Evolutionary conservation across 2,888 invertebrate genomes (phyloP), one percentile per base, ranked within the genome.

Genomic region (Drosophila multiciliata): DNA sequence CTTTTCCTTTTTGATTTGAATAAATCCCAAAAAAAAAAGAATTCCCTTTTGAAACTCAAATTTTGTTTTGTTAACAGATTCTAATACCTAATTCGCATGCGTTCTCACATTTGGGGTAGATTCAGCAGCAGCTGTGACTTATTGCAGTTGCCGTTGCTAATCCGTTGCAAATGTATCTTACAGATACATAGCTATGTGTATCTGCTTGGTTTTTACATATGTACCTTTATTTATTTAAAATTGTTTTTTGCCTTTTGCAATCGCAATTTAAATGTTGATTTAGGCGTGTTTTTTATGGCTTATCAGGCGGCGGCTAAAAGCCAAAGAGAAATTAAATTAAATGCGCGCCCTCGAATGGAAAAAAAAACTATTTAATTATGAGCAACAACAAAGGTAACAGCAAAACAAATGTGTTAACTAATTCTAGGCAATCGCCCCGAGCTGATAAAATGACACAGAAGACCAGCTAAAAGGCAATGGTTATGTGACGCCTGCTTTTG

Each of bases 221-320:
- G 53, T 71, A 45, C 45, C 23, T 4, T 71, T 57, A 48, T 50
- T 53, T 60, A 42, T 15, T 35, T 33, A 17, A 2, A 3, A 35
- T 26, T 26, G n/a, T 32, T 57, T 45, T 38, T 36, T 36, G 35
- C 23, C 69, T 71, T 73, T 68, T 65, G 80, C 81, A 80, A 89
- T 80, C 87, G 83, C 89, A 91, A 91, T 82, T 90, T 82, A 83
- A 86, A 84, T 91, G 88, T 91, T 91, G 85, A 85, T 80, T 91
- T 90, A 85, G 88, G 91, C 87, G 80, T 83, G 76, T 83, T 82
- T 80, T 80, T 82, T 80, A 79, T 73, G 70, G 74, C 77, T 80
- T 80, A 80, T 79, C 79, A 70, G 75, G 49, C 53, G 75, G 73
- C 84, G 84, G 79, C 78, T 70, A 72, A 68, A 72, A 73, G 64